Evolutionary conservation across 2,113 vertebrate genomes (phyloP), one percentile per base, ranked within the genome.

Genomic region (Ictalurus furcatus): DNA sequence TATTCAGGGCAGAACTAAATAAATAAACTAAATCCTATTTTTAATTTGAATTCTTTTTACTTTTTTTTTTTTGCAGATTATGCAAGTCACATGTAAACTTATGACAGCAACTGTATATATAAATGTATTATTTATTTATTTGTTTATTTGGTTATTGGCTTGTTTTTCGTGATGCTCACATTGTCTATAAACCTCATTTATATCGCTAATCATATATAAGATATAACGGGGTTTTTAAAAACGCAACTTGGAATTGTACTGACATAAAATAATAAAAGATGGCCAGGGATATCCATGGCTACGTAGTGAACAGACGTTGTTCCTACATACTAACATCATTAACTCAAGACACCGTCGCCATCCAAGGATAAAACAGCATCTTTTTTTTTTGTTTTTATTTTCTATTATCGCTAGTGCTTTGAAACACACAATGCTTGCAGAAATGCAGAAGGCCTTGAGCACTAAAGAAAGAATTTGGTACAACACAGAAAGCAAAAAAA

Each of bases 371-470:
- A 95, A 93, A 92, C 92, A 92, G 90, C 90, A 65, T 88, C 90
- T 63, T 92, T 94, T 85, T 16, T 69, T 85, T 40, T 84, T 48
- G 28, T 56, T 37, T 65, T 73, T 25, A 95, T 95, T 96, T 93
- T 93, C 93, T 93, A 94, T 94, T 92, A 92, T 94, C 94, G 90
- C 94, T 96, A 95, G 92, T 93, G 94, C 93, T 94, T 93, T 94
- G 93, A 88, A 88, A 85, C 84, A 90, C 88, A 92, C 82, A 90
- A 89, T 23, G 78, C 88, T 87, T 89, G 94, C 93, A 93, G 93
- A 96, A 95, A 94, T 91, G 93, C 94, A 94, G 93, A 21, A 63
- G 92, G 93, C 90, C 89, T 92, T 91, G 93, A 95, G 95, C 94
- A 94, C 93, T 93, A 91, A 94, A 93, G 91, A 92, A 94, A 93